phyloP scores from a whole-genome alignment of 92 coral and sea anemone genomes.

The Parazoanthus atlanticus region DNA sequence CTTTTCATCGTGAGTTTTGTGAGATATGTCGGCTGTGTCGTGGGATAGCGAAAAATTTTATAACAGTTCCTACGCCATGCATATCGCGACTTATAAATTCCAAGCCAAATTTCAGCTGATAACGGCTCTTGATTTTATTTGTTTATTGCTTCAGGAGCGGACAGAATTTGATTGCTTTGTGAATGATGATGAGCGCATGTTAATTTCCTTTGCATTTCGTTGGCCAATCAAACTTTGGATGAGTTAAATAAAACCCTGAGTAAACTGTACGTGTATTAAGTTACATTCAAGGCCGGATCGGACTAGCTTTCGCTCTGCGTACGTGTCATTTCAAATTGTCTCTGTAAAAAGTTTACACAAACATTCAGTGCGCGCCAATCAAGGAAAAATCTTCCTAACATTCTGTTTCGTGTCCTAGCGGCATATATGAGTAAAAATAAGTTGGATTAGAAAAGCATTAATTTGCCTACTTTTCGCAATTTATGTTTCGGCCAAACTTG shows the following conservation, averaged over 20 bases:
- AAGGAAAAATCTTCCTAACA: too few species aligned
- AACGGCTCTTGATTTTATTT: conserved; percentile 25
- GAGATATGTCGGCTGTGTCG: neutral
- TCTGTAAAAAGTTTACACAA: neutral
- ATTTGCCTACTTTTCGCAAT: neutral
- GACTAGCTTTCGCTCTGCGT: neutral
- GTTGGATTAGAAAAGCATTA: neutral
- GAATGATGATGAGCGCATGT: conserved; percentile 34
- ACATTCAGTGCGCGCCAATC: neutral
- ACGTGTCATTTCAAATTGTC: conserved; percentile 10
- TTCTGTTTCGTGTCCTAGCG: neutral
- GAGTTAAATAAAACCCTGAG: conserved; percentile 17
- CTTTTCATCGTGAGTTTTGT: neutral
- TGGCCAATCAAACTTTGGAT: conserved; percentile 25
- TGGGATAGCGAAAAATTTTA: neutral
- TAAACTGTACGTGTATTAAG: conserved; percentile 22
- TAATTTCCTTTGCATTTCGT: conserved; percentile 36
- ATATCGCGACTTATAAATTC: neutral
- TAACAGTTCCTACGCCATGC: neutral
- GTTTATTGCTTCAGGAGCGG: conserved; percentile 20
- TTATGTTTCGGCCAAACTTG: conserved; percentile 6
- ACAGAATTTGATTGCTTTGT: conserved; percentile 25
- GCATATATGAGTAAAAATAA: neutral
- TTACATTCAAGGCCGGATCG: conserved; percentile 3
- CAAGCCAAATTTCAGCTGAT: conserved; percentile 27